Conservation (phyloP, 2,113 vertebrate species). For the Saiga tatarica region DNA sequence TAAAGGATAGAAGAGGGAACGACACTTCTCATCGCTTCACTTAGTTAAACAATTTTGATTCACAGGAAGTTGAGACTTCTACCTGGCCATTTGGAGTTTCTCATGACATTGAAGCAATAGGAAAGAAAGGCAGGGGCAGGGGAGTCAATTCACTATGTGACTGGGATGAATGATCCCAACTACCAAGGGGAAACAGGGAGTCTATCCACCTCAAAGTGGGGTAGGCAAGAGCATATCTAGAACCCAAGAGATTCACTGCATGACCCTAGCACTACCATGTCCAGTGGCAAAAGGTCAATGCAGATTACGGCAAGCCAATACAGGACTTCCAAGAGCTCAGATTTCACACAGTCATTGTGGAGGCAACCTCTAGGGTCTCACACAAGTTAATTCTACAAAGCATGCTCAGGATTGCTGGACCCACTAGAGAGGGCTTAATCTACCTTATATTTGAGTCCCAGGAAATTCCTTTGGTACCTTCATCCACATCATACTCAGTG, state of each 20-base stretch:
- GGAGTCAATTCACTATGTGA: background rate
- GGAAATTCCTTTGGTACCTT: background rate
- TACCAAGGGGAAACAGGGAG: background rate
- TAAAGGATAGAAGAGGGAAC: background rate
- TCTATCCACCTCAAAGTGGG: background rate
- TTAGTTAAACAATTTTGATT: background rate
- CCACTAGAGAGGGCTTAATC: background rate
- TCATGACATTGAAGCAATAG: background rate
- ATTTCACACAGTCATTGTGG: background rate
- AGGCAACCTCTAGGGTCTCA: background rate
- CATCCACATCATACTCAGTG: background rate
- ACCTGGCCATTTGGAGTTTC: background rate
- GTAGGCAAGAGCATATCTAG: background rate
- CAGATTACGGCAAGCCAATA: background rate
- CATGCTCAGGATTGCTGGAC: background rate
- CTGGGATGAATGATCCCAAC: background rate
- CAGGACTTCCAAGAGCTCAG: background rate
- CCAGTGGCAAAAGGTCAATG: background rate
- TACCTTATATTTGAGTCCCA: background rate
- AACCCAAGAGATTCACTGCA: background rate
- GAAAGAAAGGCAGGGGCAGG: background rate
- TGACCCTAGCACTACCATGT: background rate
- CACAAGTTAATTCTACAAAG: background rate
- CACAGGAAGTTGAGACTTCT: background rate
- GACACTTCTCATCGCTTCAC: background rate